Evolutionary conservation across 2,888 invertebrate species (phyloP).

Genomic region (Odiellus spinosus): DNA sequence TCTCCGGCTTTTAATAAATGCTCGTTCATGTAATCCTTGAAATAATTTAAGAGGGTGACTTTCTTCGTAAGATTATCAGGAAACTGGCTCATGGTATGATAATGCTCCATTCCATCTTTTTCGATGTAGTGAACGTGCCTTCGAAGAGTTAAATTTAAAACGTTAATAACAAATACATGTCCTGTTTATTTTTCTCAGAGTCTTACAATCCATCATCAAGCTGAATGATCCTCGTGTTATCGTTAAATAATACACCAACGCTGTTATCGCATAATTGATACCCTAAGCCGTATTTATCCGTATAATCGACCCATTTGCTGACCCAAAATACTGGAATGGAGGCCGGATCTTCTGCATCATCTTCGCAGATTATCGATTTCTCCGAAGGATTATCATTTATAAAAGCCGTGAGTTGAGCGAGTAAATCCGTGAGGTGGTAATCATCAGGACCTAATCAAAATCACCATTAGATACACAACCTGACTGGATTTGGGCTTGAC

Average conservation of each 20-base stretch:
- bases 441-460: no score
- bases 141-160: slow-evolving; percentile 9
- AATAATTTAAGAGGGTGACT: slow-evolving; percentile 89
- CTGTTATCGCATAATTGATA: slow-evolving; percentile 97
- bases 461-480: no score
- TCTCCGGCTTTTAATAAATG: slow-evolving; percentile 21
- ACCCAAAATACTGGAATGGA: slow-evolving; percentile 94
- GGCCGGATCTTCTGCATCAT: slow-evolving; percentile 88
- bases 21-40: slow-evolving; percentile 76
- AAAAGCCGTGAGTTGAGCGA: no score
- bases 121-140: slow-evolving; percentile 95
- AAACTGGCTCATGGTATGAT: slow-evolving; percentile 66
- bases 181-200: no score
- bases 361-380: slow-evolving; percentile 34
- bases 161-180: neutral
- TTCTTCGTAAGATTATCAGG: slow-evolving; percentile 75
- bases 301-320: slow-evolving; percentile 99
- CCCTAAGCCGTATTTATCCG: slow-evolving; percentile 98
- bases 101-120: slow-evolving; percentile 71
- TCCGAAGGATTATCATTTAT: no score
- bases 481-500: no score
- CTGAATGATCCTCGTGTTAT: slow-evolving; percentile 84
- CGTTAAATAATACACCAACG: slow-evolving; percentile 97
- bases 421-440: no score
- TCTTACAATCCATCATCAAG: slow-evolving; percentile 67